Base-by-base conservation (phyloP, 2,888 invertebrate species). In the Seira ritae region DNA sequence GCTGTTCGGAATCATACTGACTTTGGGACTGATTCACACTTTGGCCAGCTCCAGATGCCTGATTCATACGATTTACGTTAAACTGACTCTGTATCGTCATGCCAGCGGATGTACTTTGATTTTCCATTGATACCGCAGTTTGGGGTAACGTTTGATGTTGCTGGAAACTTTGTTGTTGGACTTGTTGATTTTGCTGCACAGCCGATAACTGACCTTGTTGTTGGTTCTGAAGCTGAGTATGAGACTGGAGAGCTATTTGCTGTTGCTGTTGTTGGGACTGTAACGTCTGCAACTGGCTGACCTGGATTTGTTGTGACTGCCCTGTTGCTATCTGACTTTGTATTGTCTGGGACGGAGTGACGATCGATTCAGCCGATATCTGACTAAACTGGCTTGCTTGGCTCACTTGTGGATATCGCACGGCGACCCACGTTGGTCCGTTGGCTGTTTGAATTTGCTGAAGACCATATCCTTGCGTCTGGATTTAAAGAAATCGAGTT, bases 371-470 rank as follows among this genome's bases (percentile, higher is more conserved):
- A 8, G 77, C 42, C 69, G 81, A 70, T 17, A 84, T 78, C 50
- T 87, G 83, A 66, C 79, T 69, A 76, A 87, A 82, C 42, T 85
- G 84, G 68, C 68, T 66, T 1, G 83, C 60, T 67, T 86, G 80
- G 12, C 79, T 77, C 31, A 80, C 69, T 88, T 77, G 71, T 20
- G 86, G 86, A 20, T 82, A 84, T 10, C 87, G 91, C 42, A 92
- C 90, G 68, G 92, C 92, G 68, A 92, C 90, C 82, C 91, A 90
- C 17, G 91, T 90, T 50, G 92, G 91, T 4, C 92, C 92, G 65
- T 91, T 91, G 22, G 91, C 90, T 12, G 92, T 92, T 88, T 92
- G 92, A 46, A 92, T 91, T 87, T 92, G 92, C 87, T 92, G 92
- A 55, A 92, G 68, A 37, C 86, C 86, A 70, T 84, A 86, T n/a